Conservation (phyloP, 2,797 vertebrate genomes). For the Acrossocheilus fasciatus region DNA sequence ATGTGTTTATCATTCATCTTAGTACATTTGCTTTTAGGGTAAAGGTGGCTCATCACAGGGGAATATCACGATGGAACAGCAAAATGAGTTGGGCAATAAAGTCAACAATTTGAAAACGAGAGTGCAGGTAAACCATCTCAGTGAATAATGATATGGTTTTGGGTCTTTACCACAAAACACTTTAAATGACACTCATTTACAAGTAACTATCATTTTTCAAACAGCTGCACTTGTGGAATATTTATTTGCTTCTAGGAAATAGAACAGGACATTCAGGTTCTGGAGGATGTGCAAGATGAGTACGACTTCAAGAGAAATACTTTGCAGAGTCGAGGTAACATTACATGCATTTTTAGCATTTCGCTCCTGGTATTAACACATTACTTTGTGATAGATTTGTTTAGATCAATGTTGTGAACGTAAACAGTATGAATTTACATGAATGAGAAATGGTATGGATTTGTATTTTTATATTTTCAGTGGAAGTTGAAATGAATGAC, state of each 20-base stretch:
- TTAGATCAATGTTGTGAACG: not conserved
- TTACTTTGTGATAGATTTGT: not conserved
- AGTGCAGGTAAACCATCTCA: constrained; percentile 75
- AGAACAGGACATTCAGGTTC: constrained; percentile 83
- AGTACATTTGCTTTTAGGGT: constrained; percentile 63
- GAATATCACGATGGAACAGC: constrained; percentile 76
- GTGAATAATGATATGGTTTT: not conserved
- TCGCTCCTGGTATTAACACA: not conserved
- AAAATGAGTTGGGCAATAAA: constrained; percentile 81
- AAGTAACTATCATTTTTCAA: not conserved
- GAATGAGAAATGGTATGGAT: not conserved
- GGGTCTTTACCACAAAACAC: not conserved
- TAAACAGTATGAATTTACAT: not conserved
- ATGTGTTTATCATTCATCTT: not conserved
- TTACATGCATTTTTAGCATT: not conserved
- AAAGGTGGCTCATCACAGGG: constrained; percentile 75
- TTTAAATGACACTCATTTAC: not conserved
- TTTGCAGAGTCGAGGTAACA: constrained; percentile 80
- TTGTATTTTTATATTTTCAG: constrained; percentile 50
- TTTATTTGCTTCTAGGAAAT: constrained; percentile 71
- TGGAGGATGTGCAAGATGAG: constrained; percentile 88
- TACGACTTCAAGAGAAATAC: constrained; percentile 88
- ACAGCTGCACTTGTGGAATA: not conserved
- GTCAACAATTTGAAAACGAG: constrained; percentile 79
- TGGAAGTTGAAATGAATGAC: constrained; percentile 72